Base-by-base conservation (phyloP, 2,888 invertebrate species). In the Nemoura dubitans region DNA sequence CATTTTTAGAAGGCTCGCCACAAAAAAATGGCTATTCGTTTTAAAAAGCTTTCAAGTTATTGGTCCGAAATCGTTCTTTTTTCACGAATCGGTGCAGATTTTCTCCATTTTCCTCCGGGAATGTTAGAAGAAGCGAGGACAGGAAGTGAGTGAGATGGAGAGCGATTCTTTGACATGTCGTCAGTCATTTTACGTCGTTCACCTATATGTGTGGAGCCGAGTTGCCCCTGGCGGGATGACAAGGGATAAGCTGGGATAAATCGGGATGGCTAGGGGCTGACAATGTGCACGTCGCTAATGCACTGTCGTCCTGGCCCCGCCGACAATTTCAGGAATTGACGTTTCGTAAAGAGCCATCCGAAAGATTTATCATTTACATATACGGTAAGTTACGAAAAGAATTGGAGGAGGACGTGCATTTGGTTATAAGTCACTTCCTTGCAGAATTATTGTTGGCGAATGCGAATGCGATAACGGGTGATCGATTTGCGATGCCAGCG, bases 21-120 rank as follows among this genome's bases (percentile, higher is more conserved):
- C 59, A 59, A 59, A 59, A 59, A 59, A 59, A 59, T 21, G 59
- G 16, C 10, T 21, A 59, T 59, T 59, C 59, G 21, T 59, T 59
- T 59, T 59, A 59, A 59, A 59, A 59, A 59, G 59, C 59, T 59
- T 59, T 59, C 59, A 59, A 59, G 59, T 59, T 59, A 59, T 59
- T 59, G 59, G 59, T 10, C 59, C 59, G 16, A 21, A 59, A 59
- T 59, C 59, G 21, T 59, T 59, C 36, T 36, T 59, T 59, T 59
- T 59, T 59, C 59, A 59, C 59, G 59, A 59, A 59, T 59, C 59
- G 59, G 59, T 21, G 59, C 16, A 59, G 59, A 59, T 59, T 59
- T 59, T 59, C 21, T 59, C 21, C 59, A 59, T 59, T 16, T 59
- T 59, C 59, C 59, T 21, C 59, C 59, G 59, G 59, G 59, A 16